Evolutionary conservation across 2,113 vertebrate genomes (phyloP), one percentile per base, ranked within the genome.

Genomic region (Theristicus caerulescens): DNA sequence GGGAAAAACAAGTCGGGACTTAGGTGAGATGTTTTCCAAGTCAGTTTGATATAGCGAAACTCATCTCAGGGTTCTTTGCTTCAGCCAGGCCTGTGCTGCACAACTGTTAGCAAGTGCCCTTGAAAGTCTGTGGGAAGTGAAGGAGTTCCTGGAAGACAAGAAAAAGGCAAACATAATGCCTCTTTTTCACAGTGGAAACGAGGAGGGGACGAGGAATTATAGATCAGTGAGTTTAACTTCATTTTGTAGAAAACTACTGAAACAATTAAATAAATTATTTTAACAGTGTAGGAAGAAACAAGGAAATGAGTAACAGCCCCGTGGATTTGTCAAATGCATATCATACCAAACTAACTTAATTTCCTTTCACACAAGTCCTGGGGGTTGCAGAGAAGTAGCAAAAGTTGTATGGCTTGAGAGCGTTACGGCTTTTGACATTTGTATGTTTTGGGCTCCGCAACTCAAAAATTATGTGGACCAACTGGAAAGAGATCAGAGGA

Each of bases 51-150:
- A 22, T 2, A 52, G 70, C 0, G 0, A 91, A 94, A 95, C 52
- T 91, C 38, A 82, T 67, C 72, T 94, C 81, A 26, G 65, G 77
- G 40, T 89, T 91, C 73, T 93, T 93, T 91, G 77, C 87, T 94
- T 90, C 91, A 94, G 91, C 86, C 89, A 89, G 84, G 47, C 73
- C 47, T 93, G 57, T 82, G 73, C 86, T 93, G 69, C 88, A 86
- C 59, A 82, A 32, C 32, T 71, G 69, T 93, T 91, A 88, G 77
- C 59, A 91, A 79, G 55, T 82, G 81, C 52, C 67, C 76, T 67
- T 87, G 44, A 88, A 84, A 91, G 86, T 76, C 81, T 93, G 38
- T 82, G 91, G 52, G 80, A 95, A 81, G 38, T 86, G 80, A 69
- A 74, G 38, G 46, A 86, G 38, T 40, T 87, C 47, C 72, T 67